Evolutionary conservation across 2,797 vertebrate genomes (phyloP).

Genomic region (Crenuchus spilurus): DNA sequence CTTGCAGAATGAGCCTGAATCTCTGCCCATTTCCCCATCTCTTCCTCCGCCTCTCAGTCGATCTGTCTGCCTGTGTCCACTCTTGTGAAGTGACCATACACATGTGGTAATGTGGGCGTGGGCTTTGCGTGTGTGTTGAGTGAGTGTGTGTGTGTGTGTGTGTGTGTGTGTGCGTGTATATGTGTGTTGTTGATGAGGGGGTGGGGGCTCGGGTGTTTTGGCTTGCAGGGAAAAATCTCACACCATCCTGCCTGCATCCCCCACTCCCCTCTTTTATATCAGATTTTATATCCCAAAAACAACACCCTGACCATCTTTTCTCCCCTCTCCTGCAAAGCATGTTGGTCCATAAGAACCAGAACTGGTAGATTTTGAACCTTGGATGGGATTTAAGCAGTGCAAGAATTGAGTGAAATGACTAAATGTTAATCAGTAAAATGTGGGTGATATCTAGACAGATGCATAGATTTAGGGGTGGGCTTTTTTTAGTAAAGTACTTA

Average conservation of each 20-base stretch:
- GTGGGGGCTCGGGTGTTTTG: constrained; percentile 67
- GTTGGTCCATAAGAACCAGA: constrained; percentile 78
- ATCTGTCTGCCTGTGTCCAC: constrained; percentile 80
- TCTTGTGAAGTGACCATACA: constrained; percentile 74
- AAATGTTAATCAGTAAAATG: background rate
- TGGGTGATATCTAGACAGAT: background rate
- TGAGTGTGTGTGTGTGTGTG: constrained; percentile 44
- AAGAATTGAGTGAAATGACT: constrained; percentile 9
- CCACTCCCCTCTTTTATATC: constrained; percentile 59
- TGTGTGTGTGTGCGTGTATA: constrained; percentile 46
- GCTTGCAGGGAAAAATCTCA: constrained; percentile 79
- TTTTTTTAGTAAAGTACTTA: too few relatives aligned
- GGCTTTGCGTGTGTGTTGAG: constrained; percentile 57
- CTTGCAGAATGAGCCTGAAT: constrained; percentile 75
- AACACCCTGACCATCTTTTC: constrained; percentile 64
- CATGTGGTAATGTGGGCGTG: constrained; percentile 72
- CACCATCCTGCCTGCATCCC: constrained; percentile 51
- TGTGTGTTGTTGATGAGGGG: constrained; percentile 68
- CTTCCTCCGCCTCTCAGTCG: constrained; percentile 36
- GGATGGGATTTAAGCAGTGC: constrained; percentile 81
- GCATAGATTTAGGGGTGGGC: background rate
- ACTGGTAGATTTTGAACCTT: constrained; percentile 71
- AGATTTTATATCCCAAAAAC: constrained; percentile 59
- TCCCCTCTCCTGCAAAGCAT: constrained; percentile 82
- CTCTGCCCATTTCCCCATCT: constrained; percentile 41